These are phyloP conservation scores for Dinomys branickii DNA, from an alignment of 2,113 vertebrate genomes.

Conservation along the genomic window DNA sequence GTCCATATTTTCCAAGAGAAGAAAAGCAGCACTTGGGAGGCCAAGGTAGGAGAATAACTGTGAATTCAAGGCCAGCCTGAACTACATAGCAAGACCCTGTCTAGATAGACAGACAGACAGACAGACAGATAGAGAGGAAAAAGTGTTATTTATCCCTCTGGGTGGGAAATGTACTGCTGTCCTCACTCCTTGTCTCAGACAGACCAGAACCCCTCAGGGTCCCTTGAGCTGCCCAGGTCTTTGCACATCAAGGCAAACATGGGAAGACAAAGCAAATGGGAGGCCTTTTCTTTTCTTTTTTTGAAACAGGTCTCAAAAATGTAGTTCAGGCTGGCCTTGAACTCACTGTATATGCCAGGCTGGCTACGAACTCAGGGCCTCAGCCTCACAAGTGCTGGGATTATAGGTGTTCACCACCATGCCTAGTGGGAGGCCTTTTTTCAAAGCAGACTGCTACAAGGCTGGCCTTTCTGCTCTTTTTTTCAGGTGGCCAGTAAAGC, in stretches of 20 bases:
- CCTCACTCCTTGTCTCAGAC: conserved; percentile 3
- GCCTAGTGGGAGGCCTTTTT: not conserved
- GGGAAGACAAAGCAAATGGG: not conserved
- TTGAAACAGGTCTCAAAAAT: too few species aligned
- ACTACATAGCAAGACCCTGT: not conserved
- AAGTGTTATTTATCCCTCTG: conserved; percentile 18
- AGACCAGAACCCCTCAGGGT: not conserved
- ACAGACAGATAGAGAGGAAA: not conserved
- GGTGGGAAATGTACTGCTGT: not conserved
- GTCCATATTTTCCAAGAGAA: conserved; percentile 14
- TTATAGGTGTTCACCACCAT: not conserved
- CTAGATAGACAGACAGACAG: too few species aligned
- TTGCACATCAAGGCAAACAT: not conserved
- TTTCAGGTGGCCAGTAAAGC: conserved; percentile 95
- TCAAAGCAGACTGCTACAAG: not conserved
- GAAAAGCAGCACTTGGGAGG: not conserved
- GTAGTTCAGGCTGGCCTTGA: not conserved
- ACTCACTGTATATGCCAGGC: not conserved
- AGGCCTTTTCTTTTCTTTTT: not conserved
- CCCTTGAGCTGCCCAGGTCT: not conserved
- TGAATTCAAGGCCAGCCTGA: not conserved
- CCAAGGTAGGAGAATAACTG: not conserved
- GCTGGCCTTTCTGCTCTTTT: conserved; percentile 37
- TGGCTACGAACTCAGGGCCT: not conserved
- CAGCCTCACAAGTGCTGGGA: not conserved